Base-by-base conservation (phyloP, 2,888 invertebrate species). In the Lacanobia wlatinum region DNA sequence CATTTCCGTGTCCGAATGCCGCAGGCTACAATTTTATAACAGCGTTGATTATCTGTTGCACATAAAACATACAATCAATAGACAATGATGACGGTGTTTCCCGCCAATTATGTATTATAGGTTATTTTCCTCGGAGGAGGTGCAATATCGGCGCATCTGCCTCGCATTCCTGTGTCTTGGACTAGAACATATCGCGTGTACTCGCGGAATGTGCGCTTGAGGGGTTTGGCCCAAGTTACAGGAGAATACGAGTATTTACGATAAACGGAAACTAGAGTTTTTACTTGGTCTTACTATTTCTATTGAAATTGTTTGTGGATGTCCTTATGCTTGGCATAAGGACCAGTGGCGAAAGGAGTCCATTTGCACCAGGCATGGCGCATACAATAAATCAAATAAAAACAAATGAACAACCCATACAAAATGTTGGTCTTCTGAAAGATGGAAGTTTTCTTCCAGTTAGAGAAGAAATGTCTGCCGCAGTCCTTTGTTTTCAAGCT, bases 121-220 rank as follows among this genome's bases (percentile, higher is more conserved):
- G 52, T 64, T 76, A 16, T 68, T 76, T 82, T 68, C 43, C 53
- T 61, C 34, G 16, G 52, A 68, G 66, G 80, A 71, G 74, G 87
- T 84, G 87, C 87, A 84, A 86, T 92, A 92, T 93, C 92, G 80
- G 86, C 80, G 74, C 83, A 90, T 92, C 90, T 88, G 84, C 80
- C 87, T 87, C 87, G 88, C 93, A 94, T 94, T 91, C 94, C 90
- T 89, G 88, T 82, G 84, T 80, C 86, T 76, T 86, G 87, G 91
- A 90, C 85, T 92, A 90, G 92, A 94, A 94, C 92, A 76, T 90
- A 92, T 94, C 92, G 95, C 95, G 94, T 94, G 95, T 83, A 84
- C 87, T 48, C 70, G 61, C 71, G 90, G 93, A 93, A 93, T 93
- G 91, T 92, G 89, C 76, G 78, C 77, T 73, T 81, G 18, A 61